Conservation (phyloP, 2,797 vertebrate species). For the Fundulus diaphanus region DNA sequence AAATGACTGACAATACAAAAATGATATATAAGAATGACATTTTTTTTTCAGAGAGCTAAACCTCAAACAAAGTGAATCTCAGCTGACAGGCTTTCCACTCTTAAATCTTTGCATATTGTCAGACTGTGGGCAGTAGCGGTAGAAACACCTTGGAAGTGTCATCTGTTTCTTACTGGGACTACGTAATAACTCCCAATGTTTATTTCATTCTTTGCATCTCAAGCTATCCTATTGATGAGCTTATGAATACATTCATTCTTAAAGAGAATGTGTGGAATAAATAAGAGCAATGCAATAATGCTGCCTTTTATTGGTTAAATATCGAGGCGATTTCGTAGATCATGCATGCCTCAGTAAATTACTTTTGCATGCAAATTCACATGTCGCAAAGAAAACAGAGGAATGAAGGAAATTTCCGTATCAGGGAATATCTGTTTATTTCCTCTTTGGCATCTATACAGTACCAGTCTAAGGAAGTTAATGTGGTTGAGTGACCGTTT, state of each 20-base stretch:
- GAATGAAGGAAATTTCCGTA: neutral
- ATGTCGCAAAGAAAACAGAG: neutral
- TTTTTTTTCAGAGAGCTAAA: neutral
- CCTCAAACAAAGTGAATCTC: neutral
- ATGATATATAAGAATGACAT: neutral
- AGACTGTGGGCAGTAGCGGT: constrained; percentile 7
- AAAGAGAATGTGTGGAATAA: constrained; percentile 17
- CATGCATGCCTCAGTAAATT: neutral
- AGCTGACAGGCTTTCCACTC: constrained; percentile 5
- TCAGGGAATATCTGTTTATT: constrained; percentile 6
- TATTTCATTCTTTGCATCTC: constrained; percentile 36
- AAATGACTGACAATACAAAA: neutral
- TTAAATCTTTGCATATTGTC: constrained; percentile 19
- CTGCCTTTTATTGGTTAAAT: constrained; percentile 27
- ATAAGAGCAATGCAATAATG: constrained; percentile 37
- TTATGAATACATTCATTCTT: constrained; percentile 23
- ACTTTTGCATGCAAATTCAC: neutral
- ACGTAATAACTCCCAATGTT: constrained; percentile 61
- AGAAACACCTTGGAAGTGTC: constrained; percentile 33
- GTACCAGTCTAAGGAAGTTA: neutral
- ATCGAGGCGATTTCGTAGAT: constrained; percentile 6
- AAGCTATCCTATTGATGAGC: constrained; percentile 14
- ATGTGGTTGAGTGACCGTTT: constrained; percentile 12
- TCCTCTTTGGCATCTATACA: constrained; percentile 8
- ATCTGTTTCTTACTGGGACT: constrained; percentile 29